Evolutionary conservation across 2,888 invertebrate genomes (phyloP).

Genomic region (Pyrocoelia pectoralis): DNA sequence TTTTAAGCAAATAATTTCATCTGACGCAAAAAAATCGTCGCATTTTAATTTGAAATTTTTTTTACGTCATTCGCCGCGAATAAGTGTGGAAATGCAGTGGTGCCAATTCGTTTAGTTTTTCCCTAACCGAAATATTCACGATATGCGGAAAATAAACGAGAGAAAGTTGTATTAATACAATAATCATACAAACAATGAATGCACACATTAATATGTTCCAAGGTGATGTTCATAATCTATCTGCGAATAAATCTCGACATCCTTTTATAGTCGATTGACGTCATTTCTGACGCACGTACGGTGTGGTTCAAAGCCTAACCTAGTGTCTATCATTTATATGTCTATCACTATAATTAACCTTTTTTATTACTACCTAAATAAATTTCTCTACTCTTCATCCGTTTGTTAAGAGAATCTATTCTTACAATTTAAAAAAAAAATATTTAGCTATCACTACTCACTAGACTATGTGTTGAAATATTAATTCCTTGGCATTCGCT

Average conservation of each 20-base stretch:
- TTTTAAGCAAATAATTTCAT: neutral
- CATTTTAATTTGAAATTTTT: neutral
- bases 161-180: too few relatives aligned
- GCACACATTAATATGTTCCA: conserved; percentile 25
- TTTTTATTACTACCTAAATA: conserved; percentile 25
- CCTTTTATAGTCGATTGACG: conserved; percentile 47
- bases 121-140: conserved; percentile 8
- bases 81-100: neutral
- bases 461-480: too few relatives aligned
- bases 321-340: conserved; percentile 31
- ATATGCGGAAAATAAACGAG: neutral
- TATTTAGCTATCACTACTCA: too few relatives aligned
- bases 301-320: conserved; percentile 37
- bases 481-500: too few relatives aligned
- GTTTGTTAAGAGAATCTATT: neutral
- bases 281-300: conserved; percentile 45
- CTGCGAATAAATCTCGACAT: conserved; percentile 40
- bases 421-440: too few relatives aligned
- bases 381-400: conserved; percentile 9
- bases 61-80: neutral
- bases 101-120: neutral
- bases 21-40: neutral
- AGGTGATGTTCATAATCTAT: conserved; percentile 29
- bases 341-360: conserved; percentile 34
- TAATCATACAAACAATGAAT: conserved; percentile 21